phyloP scores from a whole-genome alignment of 2,113 vertebrate genomes.

The Coracopsis vasa region DNA sequence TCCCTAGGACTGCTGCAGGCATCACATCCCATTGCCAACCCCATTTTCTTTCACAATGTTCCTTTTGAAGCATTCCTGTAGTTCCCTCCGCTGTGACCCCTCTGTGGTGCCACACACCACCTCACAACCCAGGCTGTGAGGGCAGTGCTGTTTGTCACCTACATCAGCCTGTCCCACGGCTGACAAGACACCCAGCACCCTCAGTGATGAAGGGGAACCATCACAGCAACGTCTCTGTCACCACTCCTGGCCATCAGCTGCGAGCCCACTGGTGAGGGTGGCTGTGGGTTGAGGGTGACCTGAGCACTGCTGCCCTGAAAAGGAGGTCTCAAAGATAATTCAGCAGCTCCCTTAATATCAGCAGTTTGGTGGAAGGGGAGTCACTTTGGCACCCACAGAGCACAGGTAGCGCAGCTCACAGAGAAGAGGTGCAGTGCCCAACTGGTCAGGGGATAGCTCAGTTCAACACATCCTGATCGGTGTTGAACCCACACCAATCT shows the following conservation, averaged over 20 bases:
- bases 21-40: background rate
- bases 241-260: background rate
- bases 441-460: background rate
- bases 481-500: rapidly evolving
- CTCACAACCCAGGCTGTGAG: background rate
- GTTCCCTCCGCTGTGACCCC: background rate
- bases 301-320: background rate
- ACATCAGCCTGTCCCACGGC: background rate
- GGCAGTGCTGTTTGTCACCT: background rate
- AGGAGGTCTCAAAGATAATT: background rate
- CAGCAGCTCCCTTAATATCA: too few species aligned
- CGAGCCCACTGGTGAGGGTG: background rate
- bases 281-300: background rate
- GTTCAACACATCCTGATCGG: background rate
- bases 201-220: background rate
- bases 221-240: background rate
- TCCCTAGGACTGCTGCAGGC: background rate
- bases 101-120: background rate
- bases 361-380: background rate
- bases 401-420: background rate
- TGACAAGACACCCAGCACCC: background rate
- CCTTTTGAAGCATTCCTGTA: background rate
- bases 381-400: background rate
- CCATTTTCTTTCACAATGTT: background rate
- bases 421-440: background rate